Evolutionary conservation across 2,888 invertebrate species (phyloP), one percentile per base, ranked within the genome.

Genomic region (Parascotia fuliginaria): DNA sequence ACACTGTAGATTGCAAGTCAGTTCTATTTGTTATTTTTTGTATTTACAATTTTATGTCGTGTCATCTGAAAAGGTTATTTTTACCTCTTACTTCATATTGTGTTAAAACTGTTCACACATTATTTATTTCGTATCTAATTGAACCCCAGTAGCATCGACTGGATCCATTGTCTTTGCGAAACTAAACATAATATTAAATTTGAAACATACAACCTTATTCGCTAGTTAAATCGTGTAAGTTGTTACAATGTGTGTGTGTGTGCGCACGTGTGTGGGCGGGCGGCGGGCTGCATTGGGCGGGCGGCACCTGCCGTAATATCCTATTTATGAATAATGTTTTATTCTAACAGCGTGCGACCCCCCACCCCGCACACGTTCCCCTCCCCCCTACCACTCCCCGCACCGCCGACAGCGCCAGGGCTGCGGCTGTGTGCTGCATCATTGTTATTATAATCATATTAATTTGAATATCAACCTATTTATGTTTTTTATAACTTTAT

Each of bases 271-370:
- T 42, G 54, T n/a, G 55, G 54, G 51, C 51, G 48, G 55, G 36
- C 32, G 39, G 55, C 45, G 47, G 56, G 31, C 53, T 60, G 42
- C 57, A 58, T 49, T 48, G 42, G 53, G 47, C 53, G 44, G 44
- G 41, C 42, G 47, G 59, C 65, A 85, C 68, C 68, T 68, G 68
- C 80, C 82, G 87, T 89, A 90, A 89, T 89, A 87, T 87, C 85
- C 89, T 89, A 89, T 89, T 91, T 91, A 91, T 91, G 91, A 91
- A 91, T 90, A 91, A 91, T 90, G 89, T 91, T 91, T 90, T 90
- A 90, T 91, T 90, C 91, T 87, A 87, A 85, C 82, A 87, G 88
- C 90, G 90, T 91, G 84, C 89, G 87, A 77, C 80, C 77, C 76
- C 75, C 69, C 65, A 56, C 53, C 53, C 46, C 45, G 46, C 66